These are phyloP conservation scores for Labroides dimidiatus DNA, from an alignment of 2,797 vertebrate species.

Conservation along the genomic window DNA sequence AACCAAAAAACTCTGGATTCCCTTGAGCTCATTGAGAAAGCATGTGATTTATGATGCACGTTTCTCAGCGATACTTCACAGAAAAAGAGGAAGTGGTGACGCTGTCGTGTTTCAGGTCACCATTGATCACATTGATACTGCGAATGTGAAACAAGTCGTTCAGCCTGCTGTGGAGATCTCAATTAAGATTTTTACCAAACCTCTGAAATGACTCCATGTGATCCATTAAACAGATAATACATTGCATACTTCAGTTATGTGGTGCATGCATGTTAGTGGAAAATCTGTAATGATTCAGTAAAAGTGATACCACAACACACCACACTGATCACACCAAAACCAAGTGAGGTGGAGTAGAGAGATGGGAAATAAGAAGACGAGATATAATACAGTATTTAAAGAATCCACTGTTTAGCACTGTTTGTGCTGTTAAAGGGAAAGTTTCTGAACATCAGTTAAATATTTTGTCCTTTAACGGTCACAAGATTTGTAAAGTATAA, in stretches of 20 bases:
- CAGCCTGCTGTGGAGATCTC: conserved; percentile 1
- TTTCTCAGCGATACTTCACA: no score
- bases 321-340: conserved; percentile 57
- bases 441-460: not conserved
- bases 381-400: conserved; percentile 15
- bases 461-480: conserved; percentile 8
- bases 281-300: conserved; percentile 32
- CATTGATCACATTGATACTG: no score
- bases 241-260: conserved; percentile 28
- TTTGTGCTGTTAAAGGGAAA: conserved; percentile 13
- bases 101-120: no score
- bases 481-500: conserved; percentile 7
- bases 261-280: conserved; percentile 68
- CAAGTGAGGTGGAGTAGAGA: conserved; percentile 33
- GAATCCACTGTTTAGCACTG: conserved; percentile 36
- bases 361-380: conserved; percentile 26
- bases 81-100: no score
- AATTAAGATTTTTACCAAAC: conserved; percentile 23
- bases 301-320: conserved; percentile 47
- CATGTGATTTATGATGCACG: no score
- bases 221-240: conserved; percentile 18
- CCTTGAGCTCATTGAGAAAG: no score
- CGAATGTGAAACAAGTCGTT: no score
- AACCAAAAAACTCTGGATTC: no score
- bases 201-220: not conserved